Conservation (phyloP, 2,113 vertebrate genomes). For the Marmota monax region DNA sequence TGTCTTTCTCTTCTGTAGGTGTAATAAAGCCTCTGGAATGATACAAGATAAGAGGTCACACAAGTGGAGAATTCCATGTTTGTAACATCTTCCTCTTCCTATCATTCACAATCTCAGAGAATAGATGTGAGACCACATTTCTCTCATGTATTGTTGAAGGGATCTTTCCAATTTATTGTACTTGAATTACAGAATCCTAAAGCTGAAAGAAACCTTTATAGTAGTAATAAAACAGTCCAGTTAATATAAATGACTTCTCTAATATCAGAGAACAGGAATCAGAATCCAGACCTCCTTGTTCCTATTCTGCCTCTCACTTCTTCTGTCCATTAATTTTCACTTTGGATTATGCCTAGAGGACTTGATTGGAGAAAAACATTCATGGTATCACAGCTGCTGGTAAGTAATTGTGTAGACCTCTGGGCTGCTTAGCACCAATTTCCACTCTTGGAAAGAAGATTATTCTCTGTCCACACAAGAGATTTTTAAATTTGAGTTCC, state of each 20-base stretch:
- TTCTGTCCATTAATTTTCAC: neutral
- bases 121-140: neutral
- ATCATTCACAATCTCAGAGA: too few species aligned
- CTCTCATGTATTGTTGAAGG: neutral
- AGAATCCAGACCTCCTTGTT: neutral
- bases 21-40: too few species aligned
- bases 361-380: neutral
- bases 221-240: neutral
- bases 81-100: neutral
- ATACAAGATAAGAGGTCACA: neutral
- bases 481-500: neutral
- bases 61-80: neutral
- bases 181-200: neutral
- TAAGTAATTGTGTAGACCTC: too few species aligned
- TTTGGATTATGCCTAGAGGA: neutral
- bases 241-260: too few species aligned
- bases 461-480: neutral
- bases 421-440: neutral
- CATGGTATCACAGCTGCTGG: too few species aligned
- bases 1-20: neutral
- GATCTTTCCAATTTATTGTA: neutral
- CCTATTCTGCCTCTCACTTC: neutral
- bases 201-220: neutral
- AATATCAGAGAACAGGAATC: too few species aligned
- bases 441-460: neutral